Evolutionary conservation across 2,797 vertebrate genomes (phyloP).

Genomic region (Onychomys torridus): DNA sequence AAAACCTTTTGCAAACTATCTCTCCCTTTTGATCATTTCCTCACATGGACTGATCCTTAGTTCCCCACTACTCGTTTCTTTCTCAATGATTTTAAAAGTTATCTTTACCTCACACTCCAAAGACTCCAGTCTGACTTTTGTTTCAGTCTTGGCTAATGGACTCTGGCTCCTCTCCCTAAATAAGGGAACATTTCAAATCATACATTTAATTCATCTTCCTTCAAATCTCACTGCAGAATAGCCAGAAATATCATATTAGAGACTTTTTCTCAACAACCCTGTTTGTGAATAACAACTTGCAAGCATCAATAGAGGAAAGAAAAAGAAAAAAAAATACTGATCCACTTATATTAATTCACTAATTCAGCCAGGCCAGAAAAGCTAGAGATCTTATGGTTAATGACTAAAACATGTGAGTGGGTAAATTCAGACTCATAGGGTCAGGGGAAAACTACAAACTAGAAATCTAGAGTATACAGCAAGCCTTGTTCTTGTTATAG

Average conservation of each 20-base stretch:
- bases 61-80: background rate
- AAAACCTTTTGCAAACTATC: background rate
- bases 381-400: background rate
- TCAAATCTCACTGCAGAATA: background rate
- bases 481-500: background rate
- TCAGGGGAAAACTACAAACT: slow-evolving; percentile 19
- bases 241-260: background rate
- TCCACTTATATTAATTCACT: background rate
- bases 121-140: background rate
- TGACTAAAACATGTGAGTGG: background rate
- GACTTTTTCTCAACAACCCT: background rate
- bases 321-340: background rate
- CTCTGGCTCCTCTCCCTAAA: background rate
- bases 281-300: background rate
- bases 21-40: background rate
- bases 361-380: background rate
- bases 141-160: background rate
- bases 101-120: background rate
- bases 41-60: background rate
- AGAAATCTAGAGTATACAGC: background rate
- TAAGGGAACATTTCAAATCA: background rate
- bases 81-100: background rate
- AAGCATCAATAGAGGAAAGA: background rate
- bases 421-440: background rate
- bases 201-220: background rate